These are phyloP conservation scores for human DNA, from an alignment of 2,113 vertebrate species.

Conservation along the genomic window DNA sequence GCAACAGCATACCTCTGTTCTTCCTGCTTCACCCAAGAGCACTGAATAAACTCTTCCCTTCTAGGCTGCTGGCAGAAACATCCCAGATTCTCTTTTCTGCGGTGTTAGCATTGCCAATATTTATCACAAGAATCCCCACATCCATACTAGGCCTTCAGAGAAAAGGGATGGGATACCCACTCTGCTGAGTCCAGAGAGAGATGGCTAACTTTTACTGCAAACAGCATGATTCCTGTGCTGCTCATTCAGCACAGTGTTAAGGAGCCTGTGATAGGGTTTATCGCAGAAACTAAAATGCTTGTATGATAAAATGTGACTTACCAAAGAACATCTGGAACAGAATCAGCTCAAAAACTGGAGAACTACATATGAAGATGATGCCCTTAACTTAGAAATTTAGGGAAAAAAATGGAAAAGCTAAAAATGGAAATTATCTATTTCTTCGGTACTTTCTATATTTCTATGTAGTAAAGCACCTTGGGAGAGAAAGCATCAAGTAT, in stretches of 20 bases:
- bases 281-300: not conserved
- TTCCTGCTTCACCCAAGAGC: not conserved
- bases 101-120: not conserved
- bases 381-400: not conserved
- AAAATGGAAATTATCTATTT: constrained; percentile 19
- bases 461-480: not conserved
- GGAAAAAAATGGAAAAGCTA: not conserved
- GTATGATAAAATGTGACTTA: not conserved
- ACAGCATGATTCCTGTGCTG: not conserved
- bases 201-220: not conserved
- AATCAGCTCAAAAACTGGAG: not conserved
- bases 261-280: not conserved
- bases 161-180: not conserved
- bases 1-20: not conserved
- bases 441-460: not conserved
- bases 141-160: not conserved
- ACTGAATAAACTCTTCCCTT: not conserved
- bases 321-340: not conserved
- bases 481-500: not conserved
- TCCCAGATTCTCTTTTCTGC: not conserved
- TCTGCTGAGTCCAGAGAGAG: not conserved
- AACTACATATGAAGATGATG: not conserved
- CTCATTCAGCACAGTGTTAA: not conserved
- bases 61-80: not conserved
- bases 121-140: not conserved